These are phyloP conservation scores for Macrobrachium nipponense DNA, from an alignment of 1,140 invertebrate species.

Conservation along the genomic window DNA sequence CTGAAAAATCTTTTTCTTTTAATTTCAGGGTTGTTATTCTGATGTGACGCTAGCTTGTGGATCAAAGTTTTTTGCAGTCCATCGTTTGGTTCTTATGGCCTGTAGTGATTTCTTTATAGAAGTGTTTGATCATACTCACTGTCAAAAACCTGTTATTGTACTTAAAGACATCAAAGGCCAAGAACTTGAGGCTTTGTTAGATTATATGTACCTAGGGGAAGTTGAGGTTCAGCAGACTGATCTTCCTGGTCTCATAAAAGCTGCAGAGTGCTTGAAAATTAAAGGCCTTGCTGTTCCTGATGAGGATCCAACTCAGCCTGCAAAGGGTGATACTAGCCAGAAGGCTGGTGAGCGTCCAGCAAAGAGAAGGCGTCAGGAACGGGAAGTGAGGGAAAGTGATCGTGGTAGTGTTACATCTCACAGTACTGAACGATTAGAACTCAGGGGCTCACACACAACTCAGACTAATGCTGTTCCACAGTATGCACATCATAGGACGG, in stretches of 20 bases:
- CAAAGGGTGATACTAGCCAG: neutral
- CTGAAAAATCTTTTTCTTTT: neutral
- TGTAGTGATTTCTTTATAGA: conserved; percentile 37
- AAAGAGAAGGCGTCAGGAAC: conserved; percentile 14
- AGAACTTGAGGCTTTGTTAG: conserved; percentile 26
- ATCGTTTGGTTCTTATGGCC: conserved; percentile 36
- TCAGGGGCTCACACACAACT: neutral
- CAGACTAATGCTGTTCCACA: neutral
- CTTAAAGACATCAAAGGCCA: conserved; percentile 30
- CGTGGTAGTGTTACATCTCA: conserved; percentile 12
- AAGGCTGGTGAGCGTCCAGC: neutral
- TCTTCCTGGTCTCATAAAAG: conserved; percentile 32
- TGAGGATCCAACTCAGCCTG: conserved; percentile 22
- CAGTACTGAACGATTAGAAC: neutral
- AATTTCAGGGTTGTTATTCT: conserved; percentile 27
- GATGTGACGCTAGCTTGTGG: conserved; percentile 34
- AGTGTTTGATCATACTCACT: conserved; percentile 34
- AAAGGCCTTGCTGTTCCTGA: conserved; percentile 34
- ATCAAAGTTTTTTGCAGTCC: conserved; percentile 32
- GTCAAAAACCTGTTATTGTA: conserved; percentile 34
- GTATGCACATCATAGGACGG: conserved; percentile 15
- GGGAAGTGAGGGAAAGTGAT: conserved; percentile 15
- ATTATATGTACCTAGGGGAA: conserved; percentile 43
- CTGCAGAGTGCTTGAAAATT: conserved; percentile 29
- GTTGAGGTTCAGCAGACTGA: conserved; percentile 36